Evolutionary conservation across 2,888 invertebrate species (phyloP), one percentile per base, ranked within the genome.

Genomic region (Eutolmus rufibarbis): DNA sequence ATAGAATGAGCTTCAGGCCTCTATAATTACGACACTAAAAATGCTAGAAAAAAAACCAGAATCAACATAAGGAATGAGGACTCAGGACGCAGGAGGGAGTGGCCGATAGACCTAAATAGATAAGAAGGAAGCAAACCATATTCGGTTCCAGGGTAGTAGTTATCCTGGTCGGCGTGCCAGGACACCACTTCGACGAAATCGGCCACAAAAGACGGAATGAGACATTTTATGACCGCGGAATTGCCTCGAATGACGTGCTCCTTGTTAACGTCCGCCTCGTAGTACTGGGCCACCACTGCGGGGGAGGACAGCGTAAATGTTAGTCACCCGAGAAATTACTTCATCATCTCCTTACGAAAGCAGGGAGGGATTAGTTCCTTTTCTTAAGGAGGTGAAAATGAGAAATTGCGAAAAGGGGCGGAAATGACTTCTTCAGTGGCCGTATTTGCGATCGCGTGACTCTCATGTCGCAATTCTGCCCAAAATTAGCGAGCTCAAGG

Each of bases 231-330:
- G 89, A 96, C 95, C 82, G 96, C 96, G 91, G 96, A 95, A 93
- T 97, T 97, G 88, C 97, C 96, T 91, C 95, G 94, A 89, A 97
- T 97, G 28, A 95, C 96, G 92, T 97, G 96, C 91, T 97, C 97
- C 94, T 96, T 96, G 93, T 96, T 96, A 88, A 96, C 96, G 91
- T 97, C 96, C 77, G 96, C 96, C 92, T 96, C 96, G 93, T 96
- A 97, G 91, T 95, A 95, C 93, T 97, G 97, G 88, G 96, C 94
- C 90, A 97, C 96, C 91, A 96, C 97, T 97, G 92, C 34, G 23
- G 37, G 74, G 79, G 28, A 79, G 28, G 28, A 78, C 37, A 78
- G 3, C 8, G 37, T 46, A 43, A 46, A 19, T 78, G 51, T 82
- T 66, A 82, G 57, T 37, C 82, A 40, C 40, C 37, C 9, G n/a